Evolutionary conservation across 2,797 vertebrate species (phyloP), one percentile per base, ranked within the genome.

Genomic region (Scolopax rusticola): DNA sequence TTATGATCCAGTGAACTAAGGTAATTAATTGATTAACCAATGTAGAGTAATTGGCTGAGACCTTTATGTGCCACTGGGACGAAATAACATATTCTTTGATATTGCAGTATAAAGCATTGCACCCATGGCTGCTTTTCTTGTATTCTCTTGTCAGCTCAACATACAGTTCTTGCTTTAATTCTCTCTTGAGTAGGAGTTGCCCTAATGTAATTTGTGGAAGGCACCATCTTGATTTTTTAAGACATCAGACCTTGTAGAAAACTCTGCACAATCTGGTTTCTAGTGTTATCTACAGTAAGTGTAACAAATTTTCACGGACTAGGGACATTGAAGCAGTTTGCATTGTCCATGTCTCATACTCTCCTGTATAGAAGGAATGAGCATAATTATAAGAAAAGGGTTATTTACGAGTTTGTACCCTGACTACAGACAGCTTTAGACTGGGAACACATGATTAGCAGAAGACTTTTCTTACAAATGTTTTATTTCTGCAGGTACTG

Each of bases 401-500:
- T 64, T 64, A 40, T 90, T 94, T 74, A 84, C 63, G 50, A 54
- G 20, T 61, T 73, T 83, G 14, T 60, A 15, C 40, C 18, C 14
- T 33, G 17, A 79, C 12, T 73, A 33, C 33, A 33, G 33, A 40
- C 12, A 68, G 15, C 38, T 77, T 63, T 40, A 56, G n/a, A 6
- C 32, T 85, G 40, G n/a, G 59, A 96, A 57, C 11, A 61, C 8
- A 79, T 2, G 25, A 56, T 80, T 65, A 87, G 36, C 24, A 63
- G 84, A 74, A 56, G 12, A 6, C 71, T 95, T 92, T 78, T 40
- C 12, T 45, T 2, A 1, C 51, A 23, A 68, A 84, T 38, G 28
- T 11, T 92, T 87, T 79, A 53, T 80, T 93, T 89, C 67, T 84
- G 20, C 45, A 92, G 68, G 60, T 94, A 83, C 38, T 81, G 70